Base-by-base conservation (phyloP, 2,113 vertebrate species). In the Sclerurus mexicanus region DNA sequence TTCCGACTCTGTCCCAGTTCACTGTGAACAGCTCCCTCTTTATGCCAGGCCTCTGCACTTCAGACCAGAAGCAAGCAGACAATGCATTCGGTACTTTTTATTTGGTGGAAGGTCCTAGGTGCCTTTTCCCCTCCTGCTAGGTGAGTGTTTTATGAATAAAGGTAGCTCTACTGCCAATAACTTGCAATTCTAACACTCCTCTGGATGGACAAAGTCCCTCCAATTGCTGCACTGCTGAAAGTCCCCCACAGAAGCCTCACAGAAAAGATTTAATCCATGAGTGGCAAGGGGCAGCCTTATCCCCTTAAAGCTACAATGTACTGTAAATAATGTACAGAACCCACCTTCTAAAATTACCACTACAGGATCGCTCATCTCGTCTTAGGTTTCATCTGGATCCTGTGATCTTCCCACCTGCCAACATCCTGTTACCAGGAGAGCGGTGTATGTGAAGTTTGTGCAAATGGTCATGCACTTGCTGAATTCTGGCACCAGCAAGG, bases 351-450 rank as follows among this genome's bases (percentile, higher is more conserved):
- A 97, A 97, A 96, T 95, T 93, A 96, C 71, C 69, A 60, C 90
- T 85, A 83, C 25, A 3, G 74, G 80, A 89, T 91, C 89, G 76
- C 91, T 96, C 85, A 78, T 74, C 90, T 92, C 24, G 1, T 91
- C 22, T 96, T 92, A 69, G 19, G 14, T 96, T 97, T 97, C 96
- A 84, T 87, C 72, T 88, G 84, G 92, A 95, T 94, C 89, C 96
- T 91, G 79, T 96, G 95, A 94, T 95, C 92, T 93, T 81, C 86
- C 83, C 91, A 96, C 91, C 89, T 96, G 97, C 96, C 93, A 97
- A 94, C 95, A 97, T 96, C 95, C 86, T 84, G 68, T 78, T 95
- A 92, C 84, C 84, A 93, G 87, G 93, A 94, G 52, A 93, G 88
- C 49, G 7, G 64, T 30, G 63, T 66, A 56, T 87, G 84, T 78